Conservation (phyloP, 2,113 vertebrate species). For the Lanius collurio region DNA sequence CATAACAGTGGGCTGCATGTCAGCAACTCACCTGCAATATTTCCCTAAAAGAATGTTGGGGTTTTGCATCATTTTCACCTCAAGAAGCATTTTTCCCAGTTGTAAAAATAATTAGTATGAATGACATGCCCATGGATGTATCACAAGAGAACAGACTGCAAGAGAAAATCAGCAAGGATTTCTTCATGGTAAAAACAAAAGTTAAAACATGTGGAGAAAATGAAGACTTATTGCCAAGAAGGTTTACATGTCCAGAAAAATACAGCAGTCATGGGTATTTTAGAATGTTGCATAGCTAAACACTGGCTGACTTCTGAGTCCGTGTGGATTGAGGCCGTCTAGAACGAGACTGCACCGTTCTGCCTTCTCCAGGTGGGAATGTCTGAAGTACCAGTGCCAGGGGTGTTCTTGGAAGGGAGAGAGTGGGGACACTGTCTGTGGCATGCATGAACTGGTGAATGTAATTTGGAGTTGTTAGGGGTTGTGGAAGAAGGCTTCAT, state of each 20-base stretch:
- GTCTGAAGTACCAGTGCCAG: neutral
- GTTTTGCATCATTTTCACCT: neutral
- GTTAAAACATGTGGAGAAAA: neutral
- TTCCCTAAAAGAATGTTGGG: neutral
- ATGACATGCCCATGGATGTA: neutral
- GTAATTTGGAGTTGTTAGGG: neutral
- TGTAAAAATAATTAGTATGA: neutral
- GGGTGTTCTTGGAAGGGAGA: neutral
- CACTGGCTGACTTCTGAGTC: neutral
- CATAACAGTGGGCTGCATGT: neutral
- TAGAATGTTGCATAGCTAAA: neutral
- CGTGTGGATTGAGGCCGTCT: neutral
- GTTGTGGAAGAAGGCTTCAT: neutral
- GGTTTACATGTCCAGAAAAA: neutral
- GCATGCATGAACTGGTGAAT: neutral
- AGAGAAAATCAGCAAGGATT: neutral
- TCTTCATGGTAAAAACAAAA: neutral
- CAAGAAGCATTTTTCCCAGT: neutral
- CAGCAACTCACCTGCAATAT: neutral
- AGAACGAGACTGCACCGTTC: neutral
- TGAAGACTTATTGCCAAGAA: neutral
- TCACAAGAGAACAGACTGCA: neutral
- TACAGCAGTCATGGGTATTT: neutral
- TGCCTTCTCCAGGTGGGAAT: rapidly evolving
- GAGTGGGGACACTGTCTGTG: neutral